Conservation (phyloP, 2,797 vertebrate genomes). For the Enteromius treurensis region DNA sequence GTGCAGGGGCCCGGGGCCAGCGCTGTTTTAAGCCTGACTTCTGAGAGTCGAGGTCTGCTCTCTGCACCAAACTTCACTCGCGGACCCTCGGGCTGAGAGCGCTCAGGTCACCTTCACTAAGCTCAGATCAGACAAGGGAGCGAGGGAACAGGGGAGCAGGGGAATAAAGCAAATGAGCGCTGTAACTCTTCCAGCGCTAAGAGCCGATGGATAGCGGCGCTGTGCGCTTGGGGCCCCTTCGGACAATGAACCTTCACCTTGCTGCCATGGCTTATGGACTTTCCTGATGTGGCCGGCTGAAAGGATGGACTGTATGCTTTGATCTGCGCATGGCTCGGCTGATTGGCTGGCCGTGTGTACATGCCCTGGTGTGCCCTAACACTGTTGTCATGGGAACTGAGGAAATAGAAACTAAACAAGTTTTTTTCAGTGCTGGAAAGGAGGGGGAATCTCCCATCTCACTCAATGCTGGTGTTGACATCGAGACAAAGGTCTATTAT, state of each 20-base stretch:
- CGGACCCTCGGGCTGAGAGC: constrained; percentile 30
- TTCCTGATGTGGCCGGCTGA: constrained; percentile 13
- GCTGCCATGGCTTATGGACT: constrained; percentile 64
- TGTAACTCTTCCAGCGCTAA: background rate
- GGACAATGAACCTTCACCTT: constrained; percentile 64
- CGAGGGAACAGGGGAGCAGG: constrained; percentile 25
- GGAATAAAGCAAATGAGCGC: constrained; percentile 34
- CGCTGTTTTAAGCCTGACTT: constrained; percentile 45
- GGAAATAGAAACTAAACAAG: constrained; percentile 58
- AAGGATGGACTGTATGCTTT: constrained; percentile 5
- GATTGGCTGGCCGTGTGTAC: constrained; percentile 65
- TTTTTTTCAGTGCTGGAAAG: constrained; percentile 46
- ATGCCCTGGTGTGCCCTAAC: constrained; percentile 68
- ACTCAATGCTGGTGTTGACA: constrained; percentile 68
- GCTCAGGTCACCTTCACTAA: constrained; percentile 51
- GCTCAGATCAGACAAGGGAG: constrained; percentile 46
- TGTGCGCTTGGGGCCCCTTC: constrained; percentile 57
- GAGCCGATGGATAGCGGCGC: background rate
- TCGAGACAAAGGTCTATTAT: constrained; percentile 74
- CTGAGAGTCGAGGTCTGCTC: constrained; percentile 45
- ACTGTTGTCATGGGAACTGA: constrained; percentile 67
- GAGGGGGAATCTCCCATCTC: constrained; percentile 60
- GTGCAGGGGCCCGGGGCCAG: constrained; percentile 31
- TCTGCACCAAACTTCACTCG: constrained; percentile 31
- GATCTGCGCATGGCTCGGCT: constrained; percentile 38